These are phyloP conservation scores for Blastomussa wellsi DNA, from an alignment of 92 coral and sea anemone genomes.

Conservation along the genomic window DNA sequence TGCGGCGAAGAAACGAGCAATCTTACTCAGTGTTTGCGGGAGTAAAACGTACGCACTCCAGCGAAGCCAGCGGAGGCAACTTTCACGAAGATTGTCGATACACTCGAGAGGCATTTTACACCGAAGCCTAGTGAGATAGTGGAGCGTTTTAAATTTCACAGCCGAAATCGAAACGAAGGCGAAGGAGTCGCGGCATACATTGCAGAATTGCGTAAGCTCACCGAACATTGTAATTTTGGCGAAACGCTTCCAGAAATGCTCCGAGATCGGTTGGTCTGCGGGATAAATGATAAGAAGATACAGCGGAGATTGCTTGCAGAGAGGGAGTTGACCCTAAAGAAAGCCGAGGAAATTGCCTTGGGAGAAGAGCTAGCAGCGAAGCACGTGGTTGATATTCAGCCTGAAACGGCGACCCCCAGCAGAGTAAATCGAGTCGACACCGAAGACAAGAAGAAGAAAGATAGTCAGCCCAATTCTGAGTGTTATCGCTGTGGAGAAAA, in stretches of 20 bases:
- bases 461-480: not conserved
- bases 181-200: slow-evolving; percentile 37
- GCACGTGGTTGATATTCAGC: slow-evolving; percentile 31
- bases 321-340: slow-evolving; percentile 30
- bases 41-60: slow-evolving; percentile 35
- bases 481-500: slow-evolving; percentile 59
- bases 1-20: slow-evolving; percentile 28
- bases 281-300: slow-evolving; percentile 42
- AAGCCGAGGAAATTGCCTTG: slow-evolving; percentile 38
- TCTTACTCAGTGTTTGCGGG: slow-evolving; percentile 50
- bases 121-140: slow-evolving; percentile 63
- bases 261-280: slow-evolving; percentile 43
- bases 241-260: slow-evolving; percentile 25
- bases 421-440: not conserved
- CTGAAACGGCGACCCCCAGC: slow-evolving; percentile 29
- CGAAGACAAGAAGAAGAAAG: not conserved
- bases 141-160: slow-evolving; percentile 57
- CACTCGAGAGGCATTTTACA: slow-evolving; percentile 18
- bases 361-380: slow-evolving; percentile 25
- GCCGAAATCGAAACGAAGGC: slow-evolving; percentile 31
- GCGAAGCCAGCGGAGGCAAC: slow-evolving; percentile 23
- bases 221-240: too few relatives aligned
- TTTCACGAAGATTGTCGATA: not conserved
- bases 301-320: slow-evolving; percentile 46
- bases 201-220: not conserved